phyloP scores from a whole-genome alignment of 2,888 invertebrate species.

The Cantharis lateralis region DNA sequence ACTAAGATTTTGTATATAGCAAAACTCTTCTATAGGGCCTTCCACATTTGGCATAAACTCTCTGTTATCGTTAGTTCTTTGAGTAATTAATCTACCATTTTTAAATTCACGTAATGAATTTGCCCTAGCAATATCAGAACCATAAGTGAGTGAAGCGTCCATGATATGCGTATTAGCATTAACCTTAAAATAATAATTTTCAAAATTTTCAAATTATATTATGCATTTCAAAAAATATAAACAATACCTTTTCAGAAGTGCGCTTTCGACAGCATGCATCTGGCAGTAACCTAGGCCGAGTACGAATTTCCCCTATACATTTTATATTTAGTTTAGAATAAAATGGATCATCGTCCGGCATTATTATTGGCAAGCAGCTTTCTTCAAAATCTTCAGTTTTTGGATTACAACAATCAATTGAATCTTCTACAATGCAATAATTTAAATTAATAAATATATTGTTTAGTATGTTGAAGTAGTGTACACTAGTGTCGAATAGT shows the following conservation, averaged over 20 bases:
- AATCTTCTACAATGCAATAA: not conserved
- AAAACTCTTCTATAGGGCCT: not conserved
- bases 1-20: not conserved
- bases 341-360: slow-evolving; percentile 5
- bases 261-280: not conserved
- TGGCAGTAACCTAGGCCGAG: not conserved
- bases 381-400: not conserved
- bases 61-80: not conserved
- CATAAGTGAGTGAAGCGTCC: slow-evolving; percentile 9
- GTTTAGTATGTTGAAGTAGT: no score
- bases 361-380: not conserved
- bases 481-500: no score
- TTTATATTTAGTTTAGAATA: slow-evolving; percentile 8
- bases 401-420: slow-evolving; percentile 3
- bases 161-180: slow-evolving; percentile 9
- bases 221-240: not conserved
- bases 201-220: not conserved
- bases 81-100: slow-evolving; percentile 2
- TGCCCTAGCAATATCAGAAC: not conserved
- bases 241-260: not conserved
- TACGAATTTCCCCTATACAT: slow-evolving; percentile 3
- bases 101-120: not conserved
- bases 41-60: not conserved
- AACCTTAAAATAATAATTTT: slow-evolving; percentile 3
- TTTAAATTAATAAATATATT: no score